These are phyloP conservation scores for Acridotheres tristis DNA, from an alignment of 2,797 vertebrate species.

Conservation along the genomic window DNA sequence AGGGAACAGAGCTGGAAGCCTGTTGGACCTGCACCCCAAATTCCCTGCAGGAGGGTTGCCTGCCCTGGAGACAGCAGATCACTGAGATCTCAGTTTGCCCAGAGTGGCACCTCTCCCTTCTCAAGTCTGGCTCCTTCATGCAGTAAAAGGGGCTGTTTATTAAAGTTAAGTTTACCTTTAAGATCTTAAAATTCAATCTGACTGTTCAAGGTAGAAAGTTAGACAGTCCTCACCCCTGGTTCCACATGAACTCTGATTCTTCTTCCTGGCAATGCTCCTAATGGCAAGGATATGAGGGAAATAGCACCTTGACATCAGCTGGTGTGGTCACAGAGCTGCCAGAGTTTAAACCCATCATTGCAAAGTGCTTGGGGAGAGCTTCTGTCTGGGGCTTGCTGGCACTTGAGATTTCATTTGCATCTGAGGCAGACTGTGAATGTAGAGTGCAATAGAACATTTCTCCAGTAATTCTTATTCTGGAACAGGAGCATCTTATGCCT, in stretches of 20 bases:
- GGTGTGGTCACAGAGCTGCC: not conserved
- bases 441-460: not conserved
- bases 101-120: accelerated
- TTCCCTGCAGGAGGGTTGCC: not conserved
- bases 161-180: not conserved
- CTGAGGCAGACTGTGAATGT: slow-evolving; percentile 10
- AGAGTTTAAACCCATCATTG: not conserved
- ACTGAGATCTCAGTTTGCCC: not conserved
- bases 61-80: not conserved
- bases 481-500: not conserved
- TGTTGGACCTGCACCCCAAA: not conserved
- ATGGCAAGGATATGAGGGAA: not conserved
- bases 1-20: not conserved
- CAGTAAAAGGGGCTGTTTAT: not conserved
- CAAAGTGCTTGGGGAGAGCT: slow-evolving; percentile 15
- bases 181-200: not conserved
- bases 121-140: not conserved
- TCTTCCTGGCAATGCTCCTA: not conserved
- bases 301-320: slow-evolving; percentile 10
- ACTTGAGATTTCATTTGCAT: slow-evolving; percentile 53
- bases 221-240: not conserved
- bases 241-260: not conserved
- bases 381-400: not conserved
- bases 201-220: not conserved
- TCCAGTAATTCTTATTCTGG: slow-evolving; percentile 4